Evolutionary conservation across 2,888 invertebrate genomes (phyloP), one percentile per base, ranked within the genome.

Genomic region (Andrena marginata): DNA sequence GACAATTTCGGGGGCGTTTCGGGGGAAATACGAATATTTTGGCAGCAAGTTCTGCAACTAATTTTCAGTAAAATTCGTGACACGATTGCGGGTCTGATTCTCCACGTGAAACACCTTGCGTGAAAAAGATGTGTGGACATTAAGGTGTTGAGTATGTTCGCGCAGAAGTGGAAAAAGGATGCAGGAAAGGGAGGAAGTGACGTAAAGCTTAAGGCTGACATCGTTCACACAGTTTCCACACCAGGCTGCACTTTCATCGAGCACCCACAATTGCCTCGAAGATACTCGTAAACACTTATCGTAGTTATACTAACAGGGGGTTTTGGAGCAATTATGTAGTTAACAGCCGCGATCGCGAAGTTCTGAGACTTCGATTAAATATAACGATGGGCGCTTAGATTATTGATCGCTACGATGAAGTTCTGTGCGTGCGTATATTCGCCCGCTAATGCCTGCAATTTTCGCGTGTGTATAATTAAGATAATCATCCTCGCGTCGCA

Each of bases 271-370:
- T 80, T 82, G 67, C 73, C 81, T 76, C 49, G n/a, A 80, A 64
- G 82, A 80, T 82, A 54, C 65, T 49, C 42, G 56, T 80, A 80
- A 82, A 82, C 80, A 80, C 80, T 82, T 76, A 76, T 71, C 70
- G 63, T 63, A 68, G 76, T 76, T 80, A 80, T 26, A 63, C 51
- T 64, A 71, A 80, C 71, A 68, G 76, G 56, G 23, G 65, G 63
- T 82, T 80, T 80, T 54, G 51, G 48, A 23, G 56, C 71, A 80
- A 82, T 82, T 82, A 80, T 29, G 49, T 59, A 68, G 76, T 80
- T 82, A 80, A 63, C 80, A 72, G 48, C 70, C 54, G 62, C 70
- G 51, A 82, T 71, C 62, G 31, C 33, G 42, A 82, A 82, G 67
- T 82, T 80, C 42, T 10, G 13, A 33, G 54, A 49, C 59, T 80